These are phyloP conservation scores for Mesorhabditis sp. DNA, from an alignment of 2,888 invertebrate species.

Conservation along the genomic window DNA sequence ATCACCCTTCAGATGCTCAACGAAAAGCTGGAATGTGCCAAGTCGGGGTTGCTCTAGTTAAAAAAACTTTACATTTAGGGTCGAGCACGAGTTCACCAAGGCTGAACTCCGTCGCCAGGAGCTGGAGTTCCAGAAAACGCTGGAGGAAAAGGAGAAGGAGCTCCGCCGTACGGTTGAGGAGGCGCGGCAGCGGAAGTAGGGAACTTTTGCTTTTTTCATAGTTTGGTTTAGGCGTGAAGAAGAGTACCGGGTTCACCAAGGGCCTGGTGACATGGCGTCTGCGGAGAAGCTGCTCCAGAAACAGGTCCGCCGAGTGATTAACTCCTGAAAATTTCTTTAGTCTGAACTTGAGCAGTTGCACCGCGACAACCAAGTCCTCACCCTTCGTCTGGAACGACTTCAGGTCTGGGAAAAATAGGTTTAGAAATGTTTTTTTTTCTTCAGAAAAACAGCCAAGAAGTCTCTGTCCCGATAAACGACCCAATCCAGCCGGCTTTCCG, in stretches of 20 bases:
- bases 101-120: slow-evolving; percentile 33
- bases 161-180: slow-evolving; percentile 43
- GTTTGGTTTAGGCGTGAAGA: slow-evolving; percentile 18
- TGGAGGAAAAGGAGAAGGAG: slow-evolving; percentile 33
- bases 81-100: slow-evolving; percentile 34
- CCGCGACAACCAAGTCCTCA: slow-evolving; percentile 79
- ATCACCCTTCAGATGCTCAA: slow-evolving; percentile 25
- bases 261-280: background rate
- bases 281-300: slow-evolving; percentile 70
- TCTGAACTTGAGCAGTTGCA: slow-evolving; percentile 75
- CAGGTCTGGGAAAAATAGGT: slow-evolving; percentile 17
- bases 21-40: slow-evolving; percentile 37
- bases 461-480: slow-evolving; percentile 23
- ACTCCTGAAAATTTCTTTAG: background rate
- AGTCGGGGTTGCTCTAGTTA: slow-evolving; percentile 8
- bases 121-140: slow-evolving; percentile 21
- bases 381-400: slow-evolving; percentile 75
- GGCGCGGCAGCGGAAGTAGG: slow-evolving; percentile 15
- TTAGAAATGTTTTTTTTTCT: slow-evolving; percentile 8
- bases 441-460: slow-evolving; percentile 32
- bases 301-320: slow-evolving; percentile 65
- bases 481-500: slow-evolving; percentile 3
- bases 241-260: slow-evolving; percentile 17
- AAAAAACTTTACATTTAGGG: slow-evolving; percentile 16
- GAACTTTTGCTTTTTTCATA: slow-evolving; percentile 8